Evolutionary conservation across 2,888 invertebrate genomes (phyloP).

Genomic region (Azorinus chamasolen): DNA sequence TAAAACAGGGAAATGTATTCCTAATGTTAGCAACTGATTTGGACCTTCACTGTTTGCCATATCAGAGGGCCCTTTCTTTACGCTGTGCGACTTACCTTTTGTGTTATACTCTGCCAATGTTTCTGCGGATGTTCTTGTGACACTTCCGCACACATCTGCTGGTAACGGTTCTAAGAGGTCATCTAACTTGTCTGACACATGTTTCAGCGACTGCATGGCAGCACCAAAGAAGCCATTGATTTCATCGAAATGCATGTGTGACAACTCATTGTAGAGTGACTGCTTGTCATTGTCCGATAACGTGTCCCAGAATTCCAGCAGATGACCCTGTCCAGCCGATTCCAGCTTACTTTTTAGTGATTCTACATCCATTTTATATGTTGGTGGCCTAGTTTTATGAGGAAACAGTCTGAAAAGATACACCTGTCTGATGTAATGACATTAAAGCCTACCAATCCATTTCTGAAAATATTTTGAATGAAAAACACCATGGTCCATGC

Average conservation of each 20-base stretch:
- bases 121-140: conserved; percentile 90
- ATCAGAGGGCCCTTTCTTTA: no score
- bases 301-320: conserved; percentile 93
- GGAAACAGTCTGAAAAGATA: no score
- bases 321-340: conserved; percentile 92
- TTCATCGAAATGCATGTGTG: conserved; percentile 90
- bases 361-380: conserved; percentile 66
- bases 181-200: conserved; percentile 90
- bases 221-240: conserved; percentile 90
- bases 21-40: no score
- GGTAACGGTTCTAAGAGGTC: conserved; percentile 94
- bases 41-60: no score
- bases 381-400: not conserved
- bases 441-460: no score
- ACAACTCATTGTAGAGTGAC: conserved; percentile 88
- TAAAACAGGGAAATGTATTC: no score
- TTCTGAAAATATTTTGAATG: no score
- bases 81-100: no score
- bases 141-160: conserved; percentile 92
- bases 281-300: conserved; percentile 90
- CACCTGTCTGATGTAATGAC: no score
- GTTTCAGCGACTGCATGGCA: conserved; percentile 69
- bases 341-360: conserved; percentile 84
- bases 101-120: conserved; percentile 90
- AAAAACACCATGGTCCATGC: no score